phyloP scores from a whole-genome alignment of 1,140 invertebrate genomes.

The Scaptomyza graminum region DNA sequence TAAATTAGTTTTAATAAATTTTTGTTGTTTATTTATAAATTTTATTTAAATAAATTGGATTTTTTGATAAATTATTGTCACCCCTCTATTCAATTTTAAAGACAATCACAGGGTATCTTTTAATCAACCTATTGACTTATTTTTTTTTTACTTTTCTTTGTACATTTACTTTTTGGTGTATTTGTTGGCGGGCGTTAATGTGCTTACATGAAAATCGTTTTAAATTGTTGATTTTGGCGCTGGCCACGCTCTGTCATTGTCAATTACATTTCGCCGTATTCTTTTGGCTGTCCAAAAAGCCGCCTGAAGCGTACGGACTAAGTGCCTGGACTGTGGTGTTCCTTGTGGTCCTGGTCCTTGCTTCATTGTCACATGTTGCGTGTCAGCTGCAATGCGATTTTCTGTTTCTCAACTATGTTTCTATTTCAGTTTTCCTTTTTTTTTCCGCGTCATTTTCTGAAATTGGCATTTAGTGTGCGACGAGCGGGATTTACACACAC shows the following conservation, averaged over 20 bases:
- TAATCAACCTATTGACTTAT: neutral
- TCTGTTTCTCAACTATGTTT: neutral
- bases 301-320: slow-evolving; percentile 43
- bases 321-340: neutral
- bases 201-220: slow-evolving; percentile 76
- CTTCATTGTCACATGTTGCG: slow-evolving; percentile 40
- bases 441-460: slow-evolving; percentile 80
- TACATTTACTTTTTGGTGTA: slow-evolving; percentile 27
- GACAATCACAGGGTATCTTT: neutral
- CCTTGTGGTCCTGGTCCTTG: no score
- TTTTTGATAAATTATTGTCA: no score
- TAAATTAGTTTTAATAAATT: no score
- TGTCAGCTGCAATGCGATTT: slow-evolving; percentile 52
- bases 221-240: slow-evolving; percentile 71
- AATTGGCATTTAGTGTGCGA: slow-evolving; percentile 81
- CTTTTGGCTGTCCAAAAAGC: slow-evolving; percentile 23
- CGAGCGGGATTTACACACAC: slow-evolving; percentile 74
- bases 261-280: slow-evolving; percentile 53
- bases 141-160: slow-evolving; percentile 9
- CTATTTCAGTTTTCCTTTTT: slow-evolving; percentile 23
- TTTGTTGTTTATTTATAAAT: no score
- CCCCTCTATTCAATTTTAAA: no score
- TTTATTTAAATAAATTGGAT: no score
- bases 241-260: slow-evolving; percentile 72
- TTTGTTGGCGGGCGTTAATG: slow-evolving; percentile 40